phyloP scores from a whole-genome alignment of 2,797 vertebrate species.

The Lycodopsis pacificus region DNA sequence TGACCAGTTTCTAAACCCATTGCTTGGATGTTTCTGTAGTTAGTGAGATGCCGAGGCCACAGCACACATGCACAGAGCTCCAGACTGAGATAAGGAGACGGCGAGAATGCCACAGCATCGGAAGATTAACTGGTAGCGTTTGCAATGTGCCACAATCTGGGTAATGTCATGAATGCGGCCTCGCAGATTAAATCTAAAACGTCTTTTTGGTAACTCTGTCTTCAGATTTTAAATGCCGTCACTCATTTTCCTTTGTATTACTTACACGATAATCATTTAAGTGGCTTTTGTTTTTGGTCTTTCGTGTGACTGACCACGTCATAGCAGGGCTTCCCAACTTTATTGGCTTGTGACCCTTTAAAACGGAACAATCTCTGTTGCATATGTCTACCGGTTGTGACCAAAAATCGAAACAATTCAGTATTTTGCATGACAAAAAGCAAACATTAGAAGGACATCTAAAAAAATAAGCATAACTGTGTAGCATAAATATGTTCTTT shows the following conservation, averaged over 20 bases:
- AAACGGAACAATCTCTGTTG: not conserved
- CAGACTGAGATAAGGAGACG: conserved; percentile 49
- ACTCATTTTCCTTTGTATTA: not conserved
- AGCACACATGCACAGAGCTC: not conserved
- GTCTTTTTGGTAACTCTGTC: not conserved
- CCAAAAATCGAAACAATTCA: not conserved
- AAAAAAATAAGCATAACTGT: not conserved
- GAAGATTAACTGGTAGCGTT: conserved; percentile 39
- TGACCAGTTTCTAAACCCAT: conserved; percentile 75
- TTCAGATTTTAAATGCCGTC: conserved; percentile 14
- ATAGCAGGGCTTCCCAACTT: not conserved
- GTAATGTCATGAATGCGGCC: conserved; percentile 54
- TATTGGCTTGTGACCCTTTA: not conserved
- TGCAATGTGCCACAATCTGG: conserved; percentile 24
- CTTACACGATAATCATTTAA: not conserved
- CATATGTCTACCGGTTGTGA: not conserved
- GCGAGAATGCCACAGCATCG: conserved; percentile 48
- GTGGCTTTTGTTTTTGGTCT: not conserved
- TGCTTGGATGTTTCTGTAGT: conserved; percentile 66
- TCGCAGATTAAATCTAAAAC: conserved; percentile 18
- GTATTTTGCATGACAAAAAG: not conserved
- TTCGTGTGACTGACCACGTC: rapidly evolving
- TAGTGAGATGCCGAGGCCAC: conserved; percentile 54
- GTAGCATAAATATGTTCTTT: not conserved
- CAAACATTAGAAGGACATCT: not conserved